phyloP scores from a whole-genome alignment of 2,888 invertebrate genomes.

The Andrena camellia region DNA sequence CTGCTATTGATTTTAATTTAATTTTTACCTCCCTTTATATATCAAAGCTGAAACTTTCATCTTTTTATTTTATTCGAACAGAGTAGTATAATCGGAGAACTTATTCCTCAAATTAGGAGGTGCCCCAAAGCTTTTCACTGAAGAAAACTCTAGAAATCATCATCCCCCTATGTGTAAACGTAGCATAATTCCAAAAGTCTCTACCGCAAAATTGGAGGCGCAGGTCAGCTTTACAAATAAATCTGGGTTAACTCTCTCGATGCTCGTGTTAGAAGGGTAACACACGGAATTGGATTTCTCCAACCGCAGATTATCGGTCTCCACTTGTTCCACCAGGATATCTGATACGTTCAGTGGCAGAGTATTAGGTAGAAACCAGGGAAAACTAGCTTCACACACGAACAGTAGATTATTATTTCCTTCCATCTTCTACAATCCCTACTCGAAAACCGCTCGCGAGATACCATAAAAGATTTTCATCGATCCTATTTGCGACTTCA shows the following conservation, averaged over 20 bases:
- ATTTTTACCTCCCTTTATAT: too few species aligned
- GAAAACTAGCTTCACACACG: not conserved
- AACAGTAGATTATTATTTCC: not conserved
- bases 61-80: not conserved
- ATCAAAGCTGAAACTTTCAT: not conserved
- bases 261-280: constrained; percentile 22
- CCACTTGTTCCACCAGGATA: constrained; percentile 21
- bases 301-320: constrained; percentile 39
- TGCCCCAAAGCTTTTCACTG: too few species aligned
- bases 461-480: constrained; percentile 42
- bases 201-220: not conserved
- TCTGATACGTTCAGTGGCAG: constrained; percentile 9
- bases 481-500: constrained; percentile 14
- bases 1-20: not conserved
- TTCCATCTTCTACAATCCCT: not conserved
- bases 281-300: constrained; percentile 47
- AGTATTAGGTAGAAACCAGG: constrained; percentile 9
- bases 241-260: constrained; percentile 26
- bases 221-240: not conserved
- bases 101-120: too few species aligned
- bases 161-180: not conserved
- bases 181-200: not conserved
- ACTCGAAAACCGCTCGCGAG: not conserved
- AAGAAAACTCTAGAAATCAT: not conserved
- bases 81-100: not conserved